Percentiles rank a stretch among this genome's conserved stretches.
These are phyloP conservation scores for Cantharis rufa DNA, from an alignment of 2,888 invertebrate genomes.

Conservation along the genomic window DNA sequence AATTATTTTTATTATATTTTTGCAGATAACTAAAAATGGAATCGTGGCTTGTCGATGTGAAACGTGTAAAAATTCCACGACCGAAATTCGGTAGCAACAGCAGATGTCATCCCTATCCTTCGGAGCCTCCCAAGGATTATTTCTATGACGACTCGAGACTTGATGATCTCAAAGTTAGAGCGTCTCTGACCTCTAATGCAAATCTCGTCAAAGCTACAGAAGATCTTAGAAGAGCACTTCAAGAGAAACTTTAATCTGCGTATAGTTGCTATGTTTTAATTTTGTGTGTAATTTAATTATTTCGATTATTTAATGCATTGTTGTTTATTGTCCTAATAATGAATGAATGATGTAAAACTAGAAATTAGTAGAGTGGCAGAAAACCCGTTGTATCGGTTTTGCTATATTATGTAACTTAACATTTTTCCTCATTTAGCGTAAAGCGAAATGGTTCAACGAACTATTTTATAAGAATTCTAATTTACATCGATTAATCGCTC, in stretches of 20 bases:
- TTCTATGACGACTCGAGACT: slow-evolving; percentile 61
- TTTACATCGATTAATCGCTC: slow-evolving; percentile 2
- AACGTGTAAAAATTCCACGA: slow-evolving; percentile 80
- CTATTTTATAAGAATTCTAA: background rate
- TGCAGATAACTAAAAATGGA: slow-evolving; percentile 65
- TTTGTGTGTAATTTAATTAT: background rate
- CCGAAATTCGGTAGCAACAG: slow-evolving; percentile 73
- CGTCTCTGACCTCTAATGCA: slow-evolving; percentile 50
- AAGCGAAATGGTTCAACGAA: background rate
- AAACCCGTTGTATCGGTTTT: background rate
- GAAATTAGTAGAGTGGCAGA: background rate
- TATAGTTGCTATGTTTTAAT: background rate
- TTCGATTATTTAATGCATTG: background rate
- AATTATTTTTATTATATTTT: background rate
- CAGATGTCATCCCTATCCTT: slow-evolving; percentile 62
- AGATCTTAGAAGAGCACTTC: slow-evolving; percentile 74
- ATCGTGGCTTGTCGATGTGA: slow-evolving; percentile 82
- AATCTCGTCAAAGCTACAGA: slow-evolving; percentile 71
- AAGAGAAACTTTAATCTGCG: slow-evolving; percentile 72
- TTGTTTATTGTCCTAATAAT: background rate
- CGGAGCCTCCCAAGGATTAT: slow-evolving; percentile 80
- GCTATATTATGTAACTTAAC: background rate
- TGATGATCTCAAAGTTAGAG: slow-evolving; percentile 60
- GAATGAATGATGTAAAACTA: background rate
- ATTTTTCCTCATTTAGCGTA: background rate